Evolutionary conservation across 2,888 invertebrate species (phyloP).

Genomic region (Dolomedes plantarius): DNA sequence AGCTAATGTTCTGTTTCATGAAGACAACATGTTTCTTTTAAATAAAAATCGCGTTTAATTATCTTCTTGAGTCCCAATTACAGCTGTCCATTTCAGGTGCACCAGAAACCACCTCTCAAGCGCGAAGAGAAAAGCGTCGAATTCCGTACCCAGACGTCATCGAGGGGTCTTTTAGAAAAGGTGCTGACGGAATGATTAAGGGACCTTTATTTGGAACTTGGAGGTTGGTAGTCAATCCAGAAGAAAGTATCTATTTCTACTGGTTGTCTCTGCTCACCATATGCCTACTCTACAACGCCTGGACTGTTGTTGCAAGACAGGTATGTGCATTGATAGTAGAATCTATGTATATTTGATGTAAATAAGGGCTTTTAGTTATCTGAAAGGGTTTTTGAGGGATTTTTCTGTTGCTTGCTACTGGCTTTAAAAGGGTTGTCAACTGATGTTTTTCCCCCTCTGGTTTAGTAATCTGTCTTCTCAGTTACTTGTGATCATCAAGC

Average conservation of each 20-base stretch:
- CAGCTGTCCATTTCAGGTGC: constrained; percentile 46
- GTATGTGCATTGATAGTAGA: constrained; percentile 17
- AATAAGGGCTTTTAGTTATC: too few relatives aligned
- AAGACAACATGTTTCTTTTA: too few relatives aligned
- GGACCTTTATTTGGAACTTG: constrained; percentile 47
- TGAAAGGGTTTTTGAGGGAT: too few relatives aligned
- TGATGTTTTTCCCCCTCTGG: too few relatives aligned
- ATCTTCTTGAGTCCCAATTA: too few relatives aligned
- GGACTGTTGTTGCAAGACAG: constrained; percentile 93
- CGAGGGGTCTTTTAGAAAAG: constrained; percentile 34
- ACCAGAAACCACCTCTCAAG: constrained; percentile 90
- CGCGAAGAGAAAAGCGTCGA: too few relatives aligned
- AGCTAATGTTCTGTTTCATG: too few relatives aligned
- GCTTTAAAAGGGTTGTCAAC: too few relatives aligned
- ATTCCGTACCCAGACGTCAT: constrained; percentile 82
- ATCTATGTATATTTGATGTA: not conserved
- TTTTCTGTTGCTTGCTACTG: too few relatives aligned
- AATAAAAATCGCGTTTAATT: too few relatives aligned
- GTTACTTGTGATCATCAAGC: too few relatives aligned
- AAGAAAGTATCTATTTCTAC: constrained; percentile 96
- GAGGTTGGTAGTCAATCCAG: constrained; percentile 88
- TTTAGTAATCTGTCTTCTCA: too few relatives aligned
- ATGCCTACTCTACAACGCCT: constrained; percentile 94
- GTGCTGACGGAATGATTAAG: constrained; percentile 42
- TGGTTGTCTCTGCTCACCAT: constrained; percentile 93